A percentile compares a stretch with the other conserved stretches of the same genome.
Evolutionary conservation across 1,140 invertebrate genomes (phyloP).

Genomic region (Pseudomyrmex sp.): DNA sequence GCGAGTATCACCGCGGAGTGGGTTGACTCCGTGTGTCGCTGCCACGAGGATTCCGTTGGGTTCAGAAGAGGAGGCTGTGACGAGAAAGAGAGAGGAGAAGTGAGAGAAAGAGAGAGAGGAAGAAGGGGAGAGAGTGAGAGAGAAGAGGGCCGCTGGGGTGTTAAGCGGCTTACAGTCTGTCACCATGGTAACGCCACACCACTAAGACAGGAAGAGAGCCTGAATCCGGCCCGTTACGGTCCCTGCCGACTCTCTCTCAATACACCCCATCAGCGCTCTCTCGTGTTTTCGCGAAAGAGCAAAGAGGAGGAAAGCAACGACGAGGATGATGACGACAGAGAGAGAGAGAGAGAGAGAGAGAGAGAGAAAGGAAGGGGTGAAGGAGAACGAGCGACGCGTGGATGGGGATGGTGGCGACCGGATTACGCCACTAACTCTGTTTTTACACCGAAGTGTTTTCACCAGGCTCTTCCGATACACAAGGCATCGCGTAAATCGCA

Average conservation of each 20-base stretch:
- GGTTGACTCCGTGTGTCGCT: slow-evolving; percentile 74
- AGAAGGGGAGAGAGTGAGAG: slow-evolving; percentile 40
- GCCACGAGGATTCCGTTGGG: slow-evolving; percentile 68
- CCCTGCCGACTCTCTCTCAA: slow-evolving; percentile 51
- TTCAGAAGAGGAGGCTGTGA: slow-evolving; percentile 34
- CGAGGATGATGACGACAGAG: background rate
- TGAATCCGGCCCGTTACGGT: slow-evolving; percentile 69
- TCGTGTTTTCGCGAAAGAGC: slow-evolving; percentile 54
- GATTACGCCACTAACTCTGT: slow-evolving; percentile 77
- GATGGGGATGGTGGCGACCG: slow-evolving; percentile 53
- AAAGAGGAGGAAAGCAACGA: slow-evolving; percentile 35
- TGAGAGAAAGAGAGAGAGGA: slow-evolving; percentile 42
- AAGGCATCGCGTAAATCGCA: slow-evolving; percentile 45
- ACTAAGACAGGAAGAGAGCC: slow-evolving; percentile 77
- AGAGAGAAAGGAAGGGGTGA: background rate
- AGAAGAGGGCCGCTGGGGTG: slow-evolving; percentile 67
- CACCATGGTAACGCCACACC: slow-evolving; percentile 81
- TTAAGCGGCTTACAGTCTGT: slow-evolving; percentile 83
- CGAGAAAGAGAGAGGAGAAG: slow-evolving; percentile 31
- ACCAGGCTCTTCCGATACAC: slow-evolving; percentile 52
- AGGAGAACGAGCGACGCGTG: slow-evolving; percentile 38
- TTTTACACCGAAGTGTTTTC: slow-evolving; percentile 75
- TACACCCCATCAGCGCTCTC: slow-evolving; percentile 60
- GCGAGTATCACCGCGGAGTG: slow-evolving; percentile 56
- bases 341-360: background rate